Evolutionary conservation across 1,140 invertebrate genomes (phyloP), one percentile per base, ranked within the genome.

Genomic region (Heliconius hewitsoni): DNA sequence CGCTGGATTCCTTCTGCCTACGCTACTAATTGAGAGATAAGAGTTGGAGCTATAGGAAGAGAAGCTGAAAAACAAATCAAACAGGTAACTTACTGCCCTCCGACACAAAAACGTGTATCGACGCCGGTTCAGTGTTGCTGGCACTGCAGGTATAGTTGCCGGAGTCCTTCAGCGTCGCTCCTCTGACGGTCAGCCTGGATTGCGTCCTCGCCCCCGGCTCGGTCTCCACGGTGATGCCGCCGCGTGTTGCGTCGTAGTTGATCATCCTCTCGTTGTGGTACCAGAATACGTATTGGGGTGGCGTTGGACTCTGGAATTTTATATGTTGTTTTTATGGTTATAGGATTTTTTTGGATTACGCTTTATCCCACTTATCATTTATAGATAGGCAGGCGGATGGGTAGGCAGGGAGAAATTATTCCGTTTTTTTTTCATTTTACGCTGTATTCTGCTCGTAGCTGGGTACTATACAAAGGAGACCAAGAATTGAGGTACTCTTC

Each of bases 191-290:
- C 57, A 98, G 96, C 66, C 97, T 96, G 82, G 97, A 98, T 93
- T 98, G 97, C 13, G 97, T 98, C 77, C 96, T 95, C 79, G 97
- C 96, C 52, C 97, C 97, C 71, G 97, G 97, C 91, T 98, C 97
- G 34, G 97, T 98, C 93, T 98, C 97, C 84, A 98, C 97, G 76
- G 96, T 96, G 81, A 98, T 98, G 76, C 97, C 98, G 70, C 97
- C 97, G 72, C 98, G 95, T 4, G 97, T 96, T 50, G 96, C 97
- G 93, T 98, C 98, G 91, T 98, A 98, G 95, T 98, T 98, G 95
- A 98, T 98, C 97, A 98, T 98, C 76, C 97, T 96, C 88, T 98
- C 97, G 95, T 98, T 98, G 94, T 98, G 98, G 94, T 97, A 98
- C 98, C 97, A 98, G 95, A 98, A 98, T 73, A 98, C 97, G 95